These are phyloP conservation scores for Atherinomorus stipes DNA, from an alignment of 2,113 vertebrate genomes.

Conservation along the genomic window DNA sequence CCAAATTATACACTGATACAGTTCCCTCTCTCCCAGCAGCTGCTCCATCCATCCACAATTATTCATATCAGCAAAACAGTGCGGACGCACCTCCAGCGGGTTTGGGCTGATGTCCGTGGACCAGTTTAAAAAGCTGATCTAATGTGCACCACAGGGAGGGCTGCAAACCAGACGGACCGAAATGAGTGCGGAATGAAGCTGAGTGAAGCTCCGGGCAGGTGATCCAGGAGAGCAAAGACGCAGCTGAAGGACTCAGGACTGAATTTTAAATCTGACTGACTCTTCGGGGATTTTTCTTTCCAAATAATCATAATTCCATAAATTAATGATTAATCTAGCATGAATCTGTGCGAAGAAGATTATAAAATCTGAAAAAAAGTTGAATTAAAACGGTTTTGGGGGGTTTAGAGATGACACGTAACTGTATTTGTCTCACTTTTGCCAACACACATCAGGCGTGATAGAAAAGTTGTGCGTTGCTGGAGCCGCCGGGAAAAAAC, in stretches of 20 bases:
- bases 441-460: neutral
- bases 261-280: slow-evolving; percentile 21
- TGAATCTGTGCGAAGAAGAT: neutral
- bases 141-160: slow-evolving; percentile 43
- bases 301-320: slow-evolving; percentile 4
- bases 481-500: slow-evolving; percentile 33
- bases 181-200: slow-evolving; percentile 55
- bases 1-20: slow-evolving; percentile 50
- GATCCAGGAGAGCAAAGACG: neutral
- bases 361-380: slow-evolving; percentile 1
- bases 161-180: slow-evolving; percentile 25
- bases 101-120: slow-evolving; percentile 12
- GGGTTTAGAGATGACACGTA: neutral
- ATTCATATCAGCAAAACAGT: slow-evolving; percentile 11
- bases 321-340: neutral
- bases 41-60: slow-evolving; percentile 23
- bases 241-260: slow-evolving; percentile 31
- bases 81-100: neutral
- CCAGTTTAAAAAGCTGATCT: slow-evolving; percentile 32
- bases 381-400: no score
- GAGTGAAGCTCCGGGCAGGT: slow-evolving; percentile 16
- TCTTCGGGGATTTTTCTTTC: slow-evolving; percentile 8
- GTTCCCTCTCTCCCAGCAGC: slow-evolving; percentile 36
- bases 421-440: neutral
- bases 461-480: slow-evolving; percentile 65